Evolutionary conservation across 2,113 vertebrate genomes (phyloP).

Genomic region (Charina bottae): DNA sequence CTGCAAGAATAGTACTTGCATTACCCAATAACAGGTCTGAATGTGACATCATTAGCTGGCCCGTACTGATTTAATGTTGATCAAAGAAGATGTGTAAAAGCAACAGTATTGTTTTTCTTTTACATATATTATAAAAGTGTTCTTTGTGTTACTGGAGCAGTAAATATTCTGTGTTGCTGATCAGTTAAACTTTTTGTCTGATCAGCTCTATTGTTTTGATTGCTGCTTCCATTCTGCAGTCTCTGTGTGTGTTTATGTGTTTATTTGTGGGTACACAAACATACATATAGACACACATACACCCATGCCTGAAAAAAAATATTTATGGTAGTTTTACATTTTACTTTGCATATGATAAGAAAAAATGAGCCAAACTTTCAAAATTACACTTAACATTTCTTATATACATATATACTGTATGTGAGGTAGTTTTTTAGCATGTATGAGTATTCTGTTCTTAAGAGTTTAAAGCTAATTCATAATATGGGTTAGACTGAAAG

Average conservation of each 20-base stretch:
- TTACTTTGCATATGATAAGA: slow-evolving; percentile 24
- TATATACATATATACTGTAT: too few species aligned
- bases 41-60: not conserved
- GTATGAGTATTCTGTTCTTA: not conserved
- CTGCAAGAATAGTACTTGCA: not conserved
- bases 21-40: not conserved
- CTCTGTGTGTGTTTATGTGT: not conserved
- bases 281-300: not conserved
- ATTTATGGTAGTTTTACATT: slow-evolving; percentile 4
- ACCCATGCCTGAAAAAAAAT: not conserved
- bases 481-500: not conserved
- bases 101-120: not conserved
- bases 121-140: not conserved
- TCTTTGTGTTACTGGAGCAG: not conserved
- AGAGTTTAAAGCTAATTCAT: not conserved
- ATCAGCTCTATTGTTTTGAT: not conserved
- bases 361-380: slow-evolving; percentile 24
- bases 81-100: not conserved
- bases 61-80: not conserved
- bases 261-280: not conserved
- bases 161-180: slow-evolving; percentile 14
- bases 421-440: not conserved
- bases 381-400: not conserved
- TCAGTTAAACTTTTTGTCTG: slow-evolving; percentile 1
- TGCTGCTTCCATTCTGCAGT: slow-evolving; percentile 13